phyloP scores from a whole-genome alignment of 2,113 vertebrate species.

The Synchiropus splendidus region DNA sequence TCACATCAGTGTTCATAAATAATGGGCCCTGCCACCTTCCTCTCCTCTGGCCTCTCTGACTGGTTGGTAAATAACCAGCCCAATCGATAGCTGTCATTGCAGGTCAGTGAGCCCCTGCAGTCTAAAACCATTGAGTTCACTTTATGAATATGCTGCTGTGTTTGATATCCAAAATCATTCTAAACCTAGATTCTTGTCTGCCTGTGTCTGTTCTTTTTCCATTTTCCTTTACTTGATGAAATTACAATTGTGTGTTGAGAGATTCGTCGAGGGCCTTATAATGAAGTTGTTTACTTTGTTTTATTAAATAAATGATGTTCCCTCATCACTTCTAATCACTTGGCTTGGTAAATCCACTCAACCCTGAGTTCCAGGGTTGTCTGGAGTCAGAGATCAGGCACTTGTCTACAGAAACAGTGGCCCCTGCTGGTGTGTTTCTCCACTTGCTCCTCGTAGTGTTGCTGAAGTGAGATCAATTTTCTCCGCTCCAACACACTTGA shows the following conservation, averaged over 20 bases:
- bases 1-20: slow-evolving; percentile 53
- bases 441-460: no score
- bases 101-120: slow-evolving; percentile 19
- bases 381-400: slow-evolving; percentile 8
- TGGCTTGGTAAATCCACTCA: neutral
- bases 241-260: neutral
- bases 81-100: slow-evolving; percentile 53
- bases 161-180: no score
- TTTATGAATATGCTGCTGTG: no score
- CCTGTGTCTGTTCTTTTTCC: neutral
- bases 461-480: no score
- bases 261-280: no score
- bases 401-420: slow-evolving; percentile 47
- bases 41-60: slow-evolving; percentile 20
- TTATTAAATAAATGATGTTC: no score
- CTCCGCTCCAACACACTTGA: no score
- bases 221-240: neutral
- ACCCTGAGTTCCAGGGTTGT: neutral
- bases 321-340: neutral
- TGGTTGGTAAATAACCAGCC: slow-evolving; percentile 47
- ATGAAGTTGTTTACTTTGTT: no score
- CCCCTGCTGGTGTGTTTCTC: slow-evolving; percentile 54
- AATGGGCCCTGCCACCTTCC: slow-evolving; percentile 30
- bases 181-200: no score
- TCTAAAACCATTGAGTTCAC: no score